These are phyloP conservation scores for Macrosiphum euphorbiae DNA, from an alignment of 2,888 invertebrate species.

Conservation along the genomic window DNA sequence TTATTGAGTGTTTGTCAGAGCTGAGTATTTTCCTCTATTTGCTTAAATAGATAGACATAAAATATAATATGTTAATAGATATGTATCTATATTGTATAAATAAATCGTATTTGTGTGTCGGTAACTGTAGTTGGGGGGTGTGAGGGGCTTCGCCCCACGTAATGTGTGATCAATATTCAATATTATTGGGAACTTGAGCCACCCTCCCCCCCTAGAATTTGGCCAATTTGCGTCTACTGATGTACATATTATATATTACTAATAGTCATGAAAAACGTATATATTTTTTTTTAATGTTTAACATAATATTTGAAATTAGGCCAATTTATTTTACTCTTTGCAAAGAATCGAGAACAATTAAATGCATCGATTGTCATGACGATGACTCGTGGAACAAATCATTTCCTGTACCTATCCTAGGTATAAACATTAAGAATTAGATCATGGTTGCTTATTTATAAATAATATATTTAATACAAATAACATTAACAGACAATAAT, in stretches of 20 bases:
- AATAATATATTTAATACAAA: background rate
- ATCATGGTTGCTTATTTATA: background rate
- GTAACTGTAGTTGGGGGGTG: background rate
- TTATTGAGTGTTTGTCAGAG: background rate
- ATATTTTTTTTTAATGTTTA: background rate
- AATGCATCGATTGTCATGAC: constrained; percentile 27
- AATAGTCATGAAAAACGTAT: background rate
- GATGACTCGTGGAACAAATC: constrained; percentile 9
- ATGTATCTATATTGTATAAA: background rate
- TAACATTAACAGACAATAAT: background rate
- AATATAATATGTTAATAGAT: background rate
- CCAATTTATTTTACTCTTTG: background rate
- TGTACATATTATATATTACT: background rate
- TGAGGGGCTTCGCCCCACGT: background rate
- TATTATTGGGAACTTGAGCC: background rate
- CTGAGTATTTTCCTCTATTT: background rate
- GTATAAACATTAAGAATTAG: background rate
- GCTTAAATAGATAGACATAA: background rate
- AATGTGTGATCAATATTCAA: background rate
- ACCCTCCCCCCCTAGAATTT: background rate
- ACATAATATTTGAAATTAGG: background rate
- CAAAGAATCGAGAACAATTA: constrained; percentile 37
- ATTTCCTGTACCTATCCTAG: constrained; percentile 25
- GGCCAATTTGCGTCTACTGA: background rate
- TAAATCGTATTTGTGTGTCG: background rate